phyloP scores from a whole-genome alignment of 2,797 vertebrate species.

The Phalanger gymnotis region DNA sequence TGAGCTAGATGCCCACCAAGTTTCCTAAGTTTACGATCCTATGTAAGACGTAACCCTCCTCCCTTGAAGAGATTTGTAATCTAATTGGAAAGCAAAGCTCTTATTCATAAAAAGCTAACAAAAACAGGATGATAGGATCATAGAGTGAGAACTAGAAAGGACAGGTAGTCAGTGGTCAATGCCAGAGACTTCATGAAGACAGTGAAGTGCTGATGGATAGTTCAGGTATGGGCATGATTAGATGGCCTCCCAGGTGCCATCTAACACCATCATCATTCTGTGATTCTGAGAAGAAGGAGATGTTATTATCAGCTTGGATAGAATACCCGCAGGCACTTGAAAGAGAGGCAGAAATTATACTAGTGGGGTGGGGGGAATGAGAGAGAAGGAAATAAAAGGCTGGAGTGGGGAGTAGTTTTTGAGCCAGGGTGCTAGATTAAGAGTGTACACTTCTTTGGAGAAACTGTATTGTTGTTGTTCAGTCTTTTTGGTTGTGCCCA shows the following conservation, averaged over 20 bases:
- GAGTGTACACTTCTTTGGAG: background rate
- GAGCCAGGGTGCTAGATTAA: background rate
- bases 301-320: background rate
- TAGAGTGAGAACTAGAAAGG: background rate
- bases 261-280: background rate
- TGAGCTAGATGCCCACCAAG: background rate
- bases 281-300: background rate
- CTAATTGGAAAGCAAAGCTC: background rate
- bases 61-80: background rate
- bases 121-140: background rate
- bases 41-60: background rate
- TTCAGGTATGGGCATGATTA: background rate
- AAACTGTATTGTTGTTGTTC: background rate
- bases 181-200: background rate
- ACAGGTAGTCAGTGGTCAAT: background rate
- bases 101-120: background rate
- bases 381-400: background rate
- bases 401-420: background rate
- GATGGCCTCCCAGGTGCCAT: background rate
- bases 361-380: background rate
- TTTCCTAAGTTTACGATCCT: background rate
- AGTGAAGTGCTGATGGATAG: background rate
- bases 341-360: background rate
- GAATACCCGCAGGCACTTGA: background rate
- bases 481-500: background rate